Conservation (phyloP, 2,797 vertebrate species). For the Bovichtus diacanthus region DNA sequence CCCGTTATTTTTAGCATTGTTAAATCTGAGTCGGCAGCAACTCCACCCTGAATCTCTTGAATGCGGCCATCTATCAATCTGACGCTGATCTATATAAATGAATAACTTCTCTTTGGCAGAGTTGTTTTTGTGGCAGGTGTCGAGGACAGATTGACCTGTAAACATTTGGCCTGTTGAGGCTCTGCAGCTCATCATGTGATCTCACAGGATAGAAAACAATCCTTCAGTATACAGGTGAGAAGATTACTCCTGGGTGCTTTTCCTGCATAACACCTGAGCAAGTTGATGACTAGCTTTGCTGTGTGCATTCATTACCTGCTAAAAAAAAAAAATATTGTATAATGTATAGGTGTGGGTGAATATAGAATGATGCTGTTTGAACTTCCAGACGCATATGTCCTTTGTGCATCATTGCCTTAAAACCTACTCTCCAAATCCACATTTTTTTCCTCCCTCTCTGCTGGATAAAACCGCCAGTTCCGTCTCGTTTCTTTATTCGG, state of each 20-base stretch:
- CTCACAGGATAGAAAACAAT: background rate
- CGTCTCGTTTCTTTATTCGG: conserved; percentile 63
- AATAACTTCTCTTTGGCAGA: background rate
- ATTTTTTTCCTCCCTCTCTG: conserved; percentile 28
- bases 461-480: conserved; percentile 45
- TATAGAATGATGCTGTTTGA: background rate
- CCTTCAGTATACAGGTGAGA: background rate
- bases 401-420: conserved; percentile 36
- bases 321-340: background rate
- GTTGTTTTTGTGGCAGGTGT: conserved; percentile 14
- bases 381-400: conserved; percentile 18
- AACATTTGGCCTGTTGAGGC: background rate
- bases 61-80: background rate
- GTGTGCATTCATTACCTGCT: background rate
- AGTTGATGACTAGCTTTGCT: background rate
- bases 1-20: conserved; percentile 47
- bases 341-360: background rate
- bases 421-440: conserved; percentile 33
- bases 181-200: background rate
- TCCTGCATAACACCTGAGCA: background rate
- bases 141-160: background rate
- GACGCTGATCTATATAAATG: background rate
- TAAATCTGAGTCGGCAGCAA: conserved; percentile 37
- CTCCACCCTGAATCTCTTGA: conserved; percentile 13
- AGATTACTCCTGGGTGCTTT: background rate